phyloP scores from a whole-genome alignment of 1,140 invertebrate genomes.

The Ladona fulva region DNA sequence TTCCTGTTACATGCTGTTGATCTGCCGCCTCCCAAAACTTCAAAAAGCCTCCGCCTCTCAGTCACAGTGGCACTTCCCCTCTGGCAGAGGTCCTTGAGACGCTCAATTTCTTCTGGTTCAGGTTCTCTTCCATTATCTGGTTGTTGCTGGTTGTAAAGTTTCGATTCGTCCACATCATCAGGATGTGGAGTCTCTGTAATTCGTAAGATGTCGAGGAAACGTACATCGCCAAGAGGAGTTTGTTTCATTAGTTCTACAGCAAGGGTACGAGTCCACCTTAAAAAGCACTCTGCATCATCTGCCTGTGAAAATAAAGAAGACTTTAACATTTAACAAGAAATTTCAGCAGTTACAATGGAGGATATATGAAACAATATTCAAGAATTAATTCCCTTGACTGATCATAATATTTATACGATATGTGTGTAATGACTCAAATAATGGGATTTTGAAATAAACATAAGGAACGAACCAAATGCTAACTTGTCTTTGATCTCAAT shows the following conservation, averaged over 20 bases:
- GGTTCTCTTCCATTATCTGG: constrained; percentile 11
- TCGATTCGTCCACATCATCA: constrained; percentile 26
- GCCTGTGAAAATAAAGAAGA: constrained; percentile 37
- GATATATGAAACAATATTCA: no score
- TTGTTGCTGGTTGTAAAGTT: constrained; percentile 17
- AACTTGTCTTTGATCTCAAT: no score
- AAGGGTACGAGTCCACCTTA: constrained; percentile 51
- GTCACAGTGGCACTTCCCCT: constrained; percentile 48
- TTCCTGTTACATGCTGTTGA: constrained; percentile 27
- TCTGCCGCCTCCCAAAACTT: constrained; percentile 39
- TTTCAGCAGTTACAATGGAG: no score
- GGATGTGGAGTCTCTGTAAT: constrained; percentile 33
- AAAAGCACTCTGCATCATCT: constrained; percentile 44
- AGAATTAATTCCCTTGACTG: no score
- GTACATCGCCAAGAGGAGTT: constrained; percentile 46
- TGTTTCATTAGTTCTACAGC: constrained; percentile 52
- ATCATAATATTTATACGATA: no score
- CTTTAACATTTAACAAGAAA: neutral
- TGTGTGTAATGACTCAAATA: no score
- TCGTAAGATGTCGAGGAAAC: constrained; percentile 37
- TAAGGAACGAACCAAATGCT: no score
- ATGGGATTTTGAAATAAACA: no score
- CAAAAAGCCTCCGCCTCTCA: constrained; percentile 49
- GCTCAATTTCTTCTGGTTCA: constrained; percentile 39
- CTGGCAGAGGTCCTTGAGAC: constrained; percentile 44